Conservation (phyloP, 2,797 vertebrate genomes). For the Peromyscus attwateri region DNA sequence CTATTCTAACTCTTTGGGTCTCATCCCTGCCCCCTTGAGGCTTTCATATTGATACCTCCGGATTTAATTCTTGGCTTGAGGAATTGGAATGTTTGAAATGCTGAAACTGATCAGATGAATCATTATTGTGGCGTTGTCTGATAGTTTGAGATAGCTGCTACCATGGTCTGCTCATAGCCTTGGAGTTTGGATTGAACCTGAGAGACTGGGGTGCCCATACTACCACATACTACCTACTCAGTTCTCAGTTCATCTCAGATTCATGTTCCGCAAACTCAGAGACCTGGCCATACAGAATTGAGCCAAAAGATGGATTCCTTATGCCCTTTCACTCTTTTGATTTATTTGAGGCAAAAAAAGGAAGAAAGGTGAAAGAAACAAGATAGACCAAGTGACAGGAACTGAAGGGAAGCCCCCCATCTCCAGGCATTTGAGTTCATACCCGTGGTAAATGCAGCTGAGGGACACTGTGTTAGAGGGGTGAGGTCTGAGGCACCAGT, state of each 20-base stretch:
- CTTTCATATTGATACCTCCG: neutral
- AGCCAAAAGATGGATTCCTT: neutral
- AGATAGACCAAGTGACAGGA: neutral
- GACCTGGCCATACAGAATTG: neutral
- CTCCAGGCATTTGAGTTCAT: neutral
- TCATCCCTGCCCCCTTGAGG: neutral
- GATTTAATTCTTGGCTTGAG: neutral
- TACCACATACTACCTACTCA: neutral
- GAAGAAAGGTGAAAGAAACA: neutral
- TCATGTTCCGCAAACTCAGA: neutral
- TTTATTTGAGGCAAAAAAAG: neutral
- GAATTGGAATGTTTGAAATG: neutral
- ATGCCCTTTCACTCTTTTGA: neutral
- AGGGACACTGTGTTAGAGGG: neutral
- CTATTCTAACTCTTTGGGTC: neutral
- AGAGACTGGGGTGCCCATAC: too few species aligned
- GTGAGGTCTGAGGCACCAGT: neutral
- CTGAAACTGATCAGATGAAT: neutral
- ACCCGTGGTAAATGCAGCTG: neutral
- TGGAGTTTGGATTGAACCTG: neutral
- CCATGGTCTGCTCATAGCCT: neutral
- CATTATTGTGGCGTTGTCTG: rapidly evolving
- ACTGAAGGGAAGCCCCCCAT: neutral
- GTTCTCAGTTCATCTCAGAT: neutral
- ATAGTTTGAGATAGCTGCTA: neutral